These are phyloP conservation scores for Patiria miniata DNA, from an alignment of 35 echinoderm and acorn worm species.

Conservation along the genomic window DNA sequence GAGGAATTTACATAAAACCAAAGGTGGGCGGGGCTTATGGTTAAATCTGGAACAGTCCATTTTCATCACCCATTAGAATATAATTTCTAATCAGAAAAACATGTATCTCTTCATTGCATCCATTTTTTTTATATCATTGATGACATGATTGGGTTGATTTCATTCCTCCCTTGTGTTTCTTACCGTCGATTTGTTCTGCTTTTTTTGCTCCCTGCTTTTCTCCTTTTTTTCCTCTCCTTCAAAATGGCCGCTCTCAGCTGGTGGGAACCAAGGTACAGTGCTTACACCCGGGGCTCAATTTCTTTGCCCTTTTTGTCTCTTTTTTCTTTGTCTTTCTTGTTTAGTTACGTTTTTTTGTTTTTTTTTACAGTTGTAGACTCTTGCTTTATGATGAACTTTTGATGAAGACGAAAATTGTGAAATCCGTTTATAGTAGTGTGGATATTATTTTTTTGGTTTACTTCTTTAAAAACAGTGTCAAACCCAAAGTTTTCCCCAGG, in stretches of 20 bases:
- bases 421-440: too few relatives aligned
- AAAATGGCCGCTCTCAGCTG: conserved; percentile 34
- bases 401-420: too few relatives aligned
- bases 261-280: conserved; percentile 26
- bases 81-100: too few relatives aligned
- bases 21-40: too few relatives aligned
- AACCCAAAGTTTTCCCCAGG: too few relatives aligned
- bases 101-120: too few relatives aligned
- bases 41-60: too few relatives aligned
- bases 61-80: too few relatives aligned
- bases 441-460: too few relatives aligned
- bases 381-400: conserved; percentile 4
- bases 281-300: background rate
- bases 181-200: background rate
- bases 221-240: conserved; percentile 19
- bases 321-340: conserved; percentile 5
- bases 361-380: background rate
- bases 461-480: too few relatives aligned
- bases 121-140: too few relatives aligned
- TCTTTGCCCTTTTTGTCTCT: background rate
- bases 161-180: conserved; percentile 27
- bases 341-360: conserved; percentile 17
- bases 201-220: background rate
- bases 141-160: background rate
- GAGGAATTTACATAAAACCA: too few relatives aligned